Evolutionary conservation across 2,888 invertebrate species (phyloP).

Genomic region (Eubasilissa splendida): DNA sequence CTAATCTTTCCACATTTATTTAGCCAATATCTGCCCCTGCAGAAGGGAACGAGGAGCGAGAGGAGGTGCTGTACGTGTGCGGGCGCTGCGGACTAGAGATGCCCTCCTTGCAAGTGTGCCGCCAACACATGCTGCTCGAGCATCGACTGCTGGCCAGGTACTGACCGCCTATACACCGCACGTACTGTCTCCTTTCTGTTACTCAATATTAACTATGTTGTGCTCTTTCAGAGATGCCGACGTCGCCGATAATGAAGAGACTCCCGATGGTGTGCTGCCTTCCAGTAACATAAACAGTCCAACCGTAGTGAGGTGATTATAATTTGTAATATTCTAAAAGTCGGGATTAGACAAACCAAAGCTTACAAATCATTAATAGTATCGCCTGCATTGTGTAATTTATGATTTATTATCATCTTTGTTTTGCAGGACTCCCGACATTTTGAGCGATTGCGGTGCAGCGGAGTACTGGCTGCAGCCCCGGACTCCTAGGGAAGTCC

Average conservation of each 20-base stretch:
- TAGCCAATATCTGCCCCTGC: neutral
- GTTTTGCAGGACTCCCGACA: neutral
- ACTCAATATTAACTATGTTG: neutral
- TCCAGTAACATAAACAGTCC: too few species aligned
- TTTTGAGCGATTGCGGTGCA: neutral
- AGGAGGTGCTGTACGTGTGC: conserved; percentile 66
- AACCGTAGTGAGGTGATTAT: too few species aligned
- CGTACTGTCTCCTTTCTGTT: neutral
- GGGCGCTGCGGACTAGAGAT: conserved; percentile 70
- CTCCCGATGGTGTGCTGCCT: neutral
- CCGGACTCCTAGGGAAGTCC: conserved; percentile 57
- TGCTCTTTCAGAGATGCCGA: neutral
- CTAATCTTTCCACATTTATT: too few species aligned
- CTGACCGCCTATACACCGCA: neutral
- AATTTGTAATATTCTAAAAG: too few species aligned
- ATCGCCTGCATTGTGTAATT: too few species aligned
- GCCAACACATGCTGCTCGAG: conserved; percentile 70
- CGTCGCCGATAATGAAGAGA: neutral
- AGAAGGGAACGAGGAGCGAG: neutral
- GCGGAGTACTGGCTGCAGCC: conserved; percentile 47
- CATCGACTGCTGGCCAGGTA: conserved; percentile 58
- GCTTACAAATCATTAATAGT: too few species aligned
- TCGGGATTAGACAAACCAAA: too few species aligned
- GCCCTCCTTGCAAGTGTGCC: conserved; percentile 67
- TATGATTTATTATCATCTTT: neutral